These are phyloP conservation scores for Bembecia ichneumoniformis DNA, from an alignment of 2,888 invertebrate species.

Conservation along the genomic window DNA sequence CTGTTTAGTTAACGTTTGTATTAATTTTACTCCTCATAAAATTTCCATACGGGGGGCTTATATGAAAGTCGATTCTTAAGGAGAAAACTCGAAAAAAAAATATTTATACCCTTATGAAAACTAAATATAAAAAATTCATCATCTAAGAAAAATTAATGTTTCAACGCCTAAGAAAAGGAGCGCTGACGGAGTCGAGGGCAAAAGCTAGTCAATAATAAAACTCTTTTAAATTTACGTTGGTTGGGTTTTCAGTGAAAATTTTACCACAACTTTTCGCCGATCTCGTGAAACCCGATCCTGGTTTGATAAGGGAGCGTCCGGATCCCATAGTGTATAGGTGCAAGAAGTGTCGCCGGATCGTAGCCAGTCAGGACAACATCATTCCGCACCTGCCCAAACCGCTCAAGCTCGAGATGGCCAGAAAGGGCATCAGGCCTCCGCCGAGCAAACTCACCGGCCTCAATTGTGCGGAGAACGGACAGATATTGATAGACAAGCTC, in stretches of 20 bases:
- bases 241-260: constrained; percentile 76
- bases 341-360: constrained; percentile 83
- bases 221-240: background rate
- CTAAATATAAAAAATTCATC: too few species aligned
- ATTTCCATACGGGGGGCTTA: too few species aligned
- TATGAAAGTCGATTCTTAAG: too few species aligned
- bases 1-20: too few species aligned
- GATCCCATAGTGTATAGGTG: constrained; percentile 90
- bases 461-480: constrained; percentile 47
- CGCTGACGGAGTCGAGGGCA: too few species aligned
- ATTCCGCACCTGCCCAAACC: constrained; percentile 76
- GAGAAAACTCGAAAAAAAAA: too few species aligned
- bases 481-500: constrained; percentile 51
- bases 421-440: constrained; percentile 38
- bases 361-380: constrained; percentile 86
- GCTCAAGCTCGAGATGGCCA: constrained; percentile 7
- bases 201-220: too few species aligned
- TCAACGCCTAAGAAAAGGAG: too few species aligned
- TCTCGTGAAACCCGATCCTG: constrained; percentile 86
- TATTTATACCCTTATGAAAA: too few species aligned
- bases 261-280: constrained; percentile 84
- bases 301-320: constrained; percentile 79
- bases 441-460: constrained; percentile 50
- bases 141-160: too few species aligned
- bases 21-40: too few species aligned